Evolutionary conservation across 2,113 vertebrate genomes (phyloP), one percentile per base, ranked within the genome.

Genomic region (Mohoua ochrocephala): DNA sequence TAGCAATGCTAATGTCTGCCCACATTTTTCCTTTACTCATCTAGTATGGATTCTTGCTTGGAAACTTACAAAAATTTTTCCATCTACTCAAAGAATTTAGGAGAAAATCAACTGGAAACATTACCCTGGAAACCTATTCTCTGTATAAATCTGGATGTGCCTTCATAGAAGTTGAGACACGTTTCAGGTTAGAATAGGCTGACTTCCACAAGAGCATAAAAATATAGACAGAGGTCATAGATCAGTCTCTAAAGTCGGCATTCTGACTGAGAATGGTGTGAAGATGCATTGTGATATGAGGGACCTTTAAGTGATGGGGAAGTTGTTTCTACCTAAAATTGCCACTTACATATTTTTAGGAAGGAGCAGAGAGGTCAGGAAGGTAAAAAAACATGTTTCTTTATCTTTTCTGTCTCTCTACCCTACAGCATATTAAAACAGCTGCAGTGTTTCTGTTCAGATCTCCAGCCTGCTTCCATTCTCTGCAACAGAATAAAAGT

Each of bases 311-410:
- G 75, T 49, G 85, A 69, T 0, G 4, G 68, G 79, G 85, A 88
- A 92, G 83, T 57, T 88, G 19, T 76, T 91, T 87, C 94, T 76
- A 41, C 45, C 41, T 65, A 87, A 90, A 96, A 93, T 56, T 94
- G 61, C 67, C 60, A 41, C 74, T 87, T 79, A 41, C 0, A 0
- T 91, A 91, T 95, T 92, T 94, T 95, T 91, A 78, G 64, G 59
- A 80, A 74, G 28, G n/a, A 74, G 56, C 10, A 84, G 27, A 93
- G 50, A 95, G 87, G 74, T 94, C 80, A 94, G 54, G 13, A 76
- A 89, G 18, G 37, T 44, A 56, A 77, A 94, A 94, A 88, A 74
- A 15, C 7, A 37, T 7, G 3, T 26, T 70, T 87, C 23, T 93
- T 80, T 61, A 49, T 82, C 28, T 84, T 97, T 84, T 84, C 21